Base-by-base conservation (phyloP, 2,797 vertebrate genomes). In the Sparidentex hasta region DNA sequence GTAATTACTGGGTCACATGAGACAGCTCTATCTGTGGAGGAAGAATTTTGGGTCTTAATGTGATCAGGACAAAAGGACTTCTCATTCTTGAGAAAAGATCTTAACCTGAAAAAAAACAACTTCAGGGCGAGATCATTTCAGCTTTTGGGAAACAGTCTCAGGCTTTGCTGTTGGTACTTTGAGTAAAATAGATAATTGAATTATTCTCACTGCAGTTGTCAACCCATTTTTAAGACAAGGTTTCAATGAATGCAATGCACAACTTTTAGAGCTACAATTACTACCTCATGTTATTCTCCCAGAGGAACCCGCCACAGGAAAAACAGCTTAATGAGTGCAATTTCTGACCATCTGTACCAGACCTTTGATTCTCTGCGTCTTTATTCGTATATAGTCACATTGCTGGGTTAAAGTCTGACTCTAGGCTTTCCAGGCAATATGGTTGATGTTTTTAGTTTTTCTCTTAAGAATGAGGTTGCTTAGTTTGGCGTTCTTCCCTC, bases 401-500 rank as follows among this genome's bases (percentile, higher is more conserved):
- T n/a, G 18, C 11, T 33, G 54, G 2, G 16, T 17, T 51, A 16
- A 64, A 20, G 12, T 48, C 21, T 38, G 41, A 41, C 46, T 47
- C 17, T 1, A 7, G 50, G 4, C 23, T 27, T 64, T 13, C 38
- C 63, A 16, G 14, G 1, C 27, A 50, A 46, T 50, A 43, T 73
- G 43, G 17, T 65, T 41, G 18, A 58, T 27, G 52, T 58, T 16
- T 51, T 1, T 14, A 23, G 4, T 46, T n/a, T 63, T 7, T 46
- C 48, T 59, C 25, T 78, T 38, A 18, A 5, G 67, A 50, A 27
- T 7, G 14, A 12, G 29, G 20, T 48, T 46, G n/a, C 41, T 41
- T 50, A 68, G 44, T 56, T 65, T 78, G 76, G 71, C n/a, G 0
- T 57, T 47, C 13, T 47, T 52, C 43, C 38, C 25, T 75, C 43